phyloP scores from a whole-genome alignment of 2,888 invertebrate genomes.

The Helobdella robusta region DNA sequence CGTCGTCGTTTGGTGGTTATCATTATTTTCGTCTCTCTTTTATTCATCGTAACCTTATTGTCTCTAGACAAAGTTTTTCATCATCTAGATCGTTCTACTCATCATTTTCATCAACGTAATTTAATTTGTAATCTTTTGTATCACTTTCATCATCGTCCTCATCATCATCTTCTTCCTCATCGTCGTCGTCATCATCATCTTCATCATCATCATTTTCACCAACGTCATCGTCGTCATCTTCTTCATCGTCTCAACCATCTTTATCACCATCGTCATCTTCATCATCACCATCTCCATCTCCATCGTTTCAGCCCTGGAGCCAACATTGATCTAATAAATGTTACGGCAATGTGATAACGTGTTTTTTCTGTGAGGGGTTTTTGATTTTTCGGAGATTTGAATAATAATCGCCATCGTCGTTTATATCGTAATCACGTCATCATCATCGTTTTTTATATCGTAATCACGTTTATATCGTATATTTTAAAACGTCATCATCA shows the following conservation, averaged over 20 bases:
- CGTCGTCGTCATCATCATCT: background rate
- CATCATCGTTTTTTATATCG: background rate
- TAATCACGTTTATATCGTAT: too few species aligned
- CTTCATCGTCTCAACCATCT: background rate
- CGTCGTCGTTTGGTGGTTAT: too few species aligned
- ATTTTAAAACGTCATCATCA: too few species aligned
- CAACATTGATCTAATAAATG: too few species aligned
- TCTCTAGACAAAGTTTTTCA: background rate
- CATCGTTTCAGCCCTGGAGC: background rate
- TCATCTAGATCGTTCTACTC: background rate
- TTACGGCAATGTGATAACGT: background rate
- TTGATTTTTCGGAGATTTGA: background rate
- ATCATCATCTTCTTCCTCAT: too few species aligned
- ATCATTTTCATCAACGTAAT: too few species aligned
- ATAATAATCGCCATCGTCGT: background rate
- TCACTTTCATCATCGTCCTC: background rate
- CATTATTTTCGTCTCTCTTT: too few species aligned
- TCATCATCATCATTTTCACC: slow-evolving; percentile 1
- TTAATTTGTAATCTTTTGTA: background rate
- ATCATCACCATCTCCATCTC: background rate
- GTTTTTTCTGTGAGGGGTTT: too few species aligned
- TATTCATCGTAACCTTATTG: too few species aligned
- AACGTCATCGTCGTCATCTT: background rate
- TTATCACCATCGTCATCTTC: slow-evolving; percentile 1
- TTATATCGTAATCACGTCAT: background rate